Conservation (phyloP, 2,888 invertebrate species). For the Oligia fasciuncula region DNA sequence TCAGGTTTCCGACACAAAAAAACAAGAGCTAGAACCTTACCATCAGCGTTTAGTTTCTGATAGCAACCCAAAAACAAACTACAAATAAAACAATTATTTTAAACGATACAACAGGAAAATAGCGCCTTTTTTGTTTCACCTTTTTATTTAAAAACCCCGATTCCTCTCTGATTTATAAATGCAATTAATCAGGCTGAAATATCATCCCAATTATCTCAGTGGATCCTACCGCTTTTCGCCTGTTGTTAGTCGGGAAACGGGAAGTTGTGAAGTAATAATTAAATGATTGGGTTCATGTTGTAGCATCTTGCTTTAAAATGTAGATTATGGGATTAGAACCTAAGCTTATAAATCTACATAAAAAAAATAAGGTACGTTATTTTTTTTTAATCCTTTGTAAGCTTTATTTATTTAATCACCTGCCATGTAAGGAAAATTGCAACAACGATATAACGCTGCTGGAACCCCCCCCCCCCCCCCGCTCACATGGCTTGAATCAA, state of each 20-base stretch:
- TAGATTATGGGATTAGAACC: background rate
- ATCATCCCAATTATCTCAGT: conserved; percentile 84
- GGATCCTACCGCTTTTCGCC: conserved; percentile 70
- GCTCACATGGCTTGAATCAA: too few species aligned
- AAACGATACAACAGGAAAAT: conserved; percentile 60
- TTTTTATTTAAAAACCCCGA: conserved; percentile 76
- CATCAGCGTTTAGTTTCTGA: background rate
- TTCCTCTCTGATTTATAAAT: conserved; percentile 79
- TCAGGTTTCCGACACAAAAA: too few species aligned
- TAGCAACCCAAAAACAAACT: background rate
- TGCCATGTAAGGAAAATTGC: too few species aligned
- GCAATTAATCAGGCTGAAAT: conserved; percentile 84
- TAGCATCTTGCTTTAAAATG: background rate
- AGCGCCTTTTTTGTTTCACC: conserved; percentile 75
- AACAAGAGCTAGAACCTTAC: background rate
- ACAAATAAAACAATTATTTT: conserved; percentile 7
- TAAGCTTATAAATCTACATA: background rate
- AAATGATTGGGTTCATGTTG: conserved; percentile 20
- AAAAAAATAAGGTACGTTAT: too few species aligned
- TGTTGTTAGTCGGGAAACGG: conserved; percentile 42
- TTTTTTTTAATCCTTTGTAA: too few species aligned
- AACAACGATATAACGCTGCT: too few species aligned
- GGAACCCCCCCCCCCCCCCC: too few species aligned
- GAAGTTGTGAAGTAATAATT: conserved; percentile 49
- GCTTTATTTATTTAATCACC: too few species aligned